Conservation (phyloP, 2,888 invertebrate genomes). For the Chymomyza amoena region DNA sequence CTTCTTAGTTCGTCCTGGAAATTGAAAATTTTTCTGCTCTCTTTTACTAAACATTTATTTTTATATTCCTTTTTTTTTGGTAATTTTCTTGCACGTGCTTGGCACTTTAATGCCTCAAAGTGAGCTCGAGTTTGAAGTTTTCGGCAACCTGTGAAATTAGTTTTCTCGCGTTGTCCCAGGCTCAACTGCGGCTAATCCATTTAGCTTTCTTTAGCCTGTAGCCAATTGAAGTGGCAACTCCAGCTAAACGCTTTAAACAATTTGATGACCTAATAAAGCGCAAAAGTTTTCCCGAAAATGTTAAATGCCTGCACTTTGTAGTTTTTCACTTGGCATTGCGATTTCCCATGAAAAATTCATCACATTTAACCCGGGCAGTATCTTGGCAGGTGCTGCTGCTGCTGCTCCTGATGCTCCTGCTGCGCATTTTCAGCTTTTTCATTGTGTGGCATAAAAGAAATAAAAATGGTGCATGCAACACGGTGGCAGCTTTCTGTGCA, state of each 20-base stretch:
- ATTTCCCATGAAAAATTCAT: not conserved
- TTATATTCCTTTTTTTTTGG: slow-evolving; percentile 13
- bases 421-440: not conserved
- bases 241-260: not conserved
- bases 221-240: slow-evolving; percentile 49
- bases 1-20: slow-evolving; percentile 29
- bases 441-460: not conserved
- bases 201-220: not conserved
- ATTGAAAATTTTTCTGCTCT: slow-evolving; percentile 53
- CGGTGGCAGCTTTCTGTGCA: not conserved
- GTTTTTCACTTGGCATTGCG: not conserved
- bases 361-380: not conserved
- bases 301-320: slow-evolving; percentile 16
- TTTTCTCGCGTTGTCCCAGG: slow-evolving; percentile 33
- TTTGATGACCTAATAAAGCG: slow-evolving; percentile 10
- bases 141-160: slow-evolving; percentile 51
- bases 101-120: slow-evolving; percentile 57
- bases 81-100: slow-evolving; percentile 59
- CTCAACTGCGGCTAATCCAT: not conserved
- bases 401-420: no score
- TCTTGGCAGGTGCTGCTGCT: not conserved
- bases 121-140: slow-evolving; percentile 18
- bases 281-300: slow-evolving; percentile 25
- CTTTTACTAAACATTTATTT: not conserved
- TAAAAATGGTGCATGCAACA: not conserved